Conservation (phyloP, 2,797 vertebrate species). For the Pseudochirops cupreus region DNA sequence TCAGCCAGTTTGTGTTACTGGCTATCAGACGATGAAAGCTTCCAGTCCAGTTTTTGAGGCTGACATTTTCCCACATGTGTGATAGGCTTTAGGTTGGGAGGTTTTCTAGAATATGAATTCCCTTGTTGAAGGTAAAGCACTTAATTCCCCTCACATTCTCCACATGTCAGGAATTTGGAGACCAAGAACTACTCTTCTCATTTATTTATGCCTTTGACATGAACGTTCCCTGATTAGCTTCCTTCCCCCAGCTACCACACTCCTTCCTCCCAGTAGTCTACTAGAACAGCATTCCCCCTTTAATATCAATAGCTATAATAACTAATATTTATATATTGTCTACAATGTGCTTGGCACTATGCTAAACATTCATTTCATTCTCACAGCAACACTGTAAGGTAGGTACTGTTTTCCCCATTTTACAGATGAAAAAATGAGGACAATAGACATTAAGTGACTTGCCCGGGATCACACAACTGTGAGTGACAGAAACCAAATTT, state of each 20-base stretch:
- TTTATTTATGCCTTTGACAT: not conserved
- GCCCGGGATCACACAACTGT: too few relatives aligned
- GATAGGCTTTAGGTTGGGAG: not conserved
- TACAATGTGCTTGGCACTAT: not conserved
- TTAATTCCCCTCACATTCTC: not conserved
- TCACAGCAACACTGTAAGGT: too few relatives aligned
- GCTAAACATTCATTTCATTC: too few relatives aligned
- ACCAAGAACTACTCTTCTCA: not conserved
- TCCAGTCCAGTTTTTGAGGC: not conserved
- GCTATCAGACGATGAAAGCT: not conserved
- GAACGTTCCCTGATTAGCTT: not conserved
- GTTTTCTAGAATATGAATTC: not conserved
- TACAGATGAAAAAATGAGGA: too few relatives aligned
- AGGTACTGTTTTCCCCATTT: too few relatives aligned
- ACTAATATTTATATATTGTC: not conserved
- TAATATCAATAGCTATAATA: not conserved
- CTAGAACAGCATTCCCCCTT: not conserved
- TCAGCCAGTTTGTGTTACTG: not conserved
- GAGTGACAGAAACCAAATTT: too few relatives aligned
- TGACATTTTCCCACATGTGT: not conserved
- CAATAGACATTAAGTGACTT: too few relatives aligned
- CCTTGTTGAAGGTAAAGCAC: not conserved
- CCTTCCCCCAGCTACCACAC: not conserved
- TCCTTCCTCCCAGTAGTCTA: not conserved
- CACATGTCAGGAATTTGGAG: not conserved